These are phyloP conservation scores for Halcyon malimbica DNA, from an alignment of 2,113 vertebrate genomes.

Conservation along the genomic window DNA sequence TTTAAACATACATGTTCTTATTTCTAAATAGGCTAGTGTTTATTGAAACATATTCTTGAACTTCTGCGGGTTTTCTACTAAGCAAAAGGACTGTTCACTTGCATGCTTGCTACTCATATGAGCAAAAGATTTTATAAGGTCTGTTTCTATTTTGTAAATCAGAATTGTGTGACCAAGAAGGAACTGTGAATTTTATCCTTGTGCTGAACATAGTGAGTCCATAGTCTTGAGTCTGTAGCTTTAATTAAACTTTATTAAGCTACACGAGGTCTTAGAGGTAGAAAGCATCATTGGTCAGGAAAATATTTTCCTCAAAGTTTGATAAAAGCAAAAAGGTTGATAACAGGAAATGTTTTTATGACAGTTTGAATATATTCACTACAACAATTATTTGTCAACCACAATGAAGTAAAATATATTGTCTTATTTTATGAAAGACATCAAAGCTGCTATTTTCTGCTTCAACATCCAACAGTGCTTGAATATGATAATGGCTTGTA, in stretches of 20 bases:
- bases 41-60: neutral
- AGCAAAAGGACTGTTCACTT: neutral
- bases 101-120: neutral
- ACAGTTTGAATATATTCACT: neutral
- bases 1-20: neutral
- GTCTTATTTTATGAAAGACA: constrained; percentile 3
- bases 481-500: neutral
- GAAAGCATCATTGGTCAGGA: neutral
- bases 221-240: neutral
- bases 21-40: neutral
- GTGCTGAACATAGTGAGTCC: neutral
- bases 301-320: neutral
- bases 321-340: neutral
- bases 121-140: neutral
- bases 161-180: neutral
- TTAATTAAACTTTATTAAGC: neutral
- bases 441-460: neutral
- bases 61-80: neutral
- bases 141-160: neutral
- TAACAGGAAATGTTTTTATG: neutral
- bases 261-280: neutral
- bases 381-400: neutral
- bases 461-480: neutral
- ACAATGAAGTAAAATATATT: neutral
- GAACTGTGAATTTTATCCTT: neutral